These are phyloP conservation scores for Aulostomus chinensis DNA, from an alignment of 2,797 vertebrate genomes.

Conservation along the genomic window DNA sequence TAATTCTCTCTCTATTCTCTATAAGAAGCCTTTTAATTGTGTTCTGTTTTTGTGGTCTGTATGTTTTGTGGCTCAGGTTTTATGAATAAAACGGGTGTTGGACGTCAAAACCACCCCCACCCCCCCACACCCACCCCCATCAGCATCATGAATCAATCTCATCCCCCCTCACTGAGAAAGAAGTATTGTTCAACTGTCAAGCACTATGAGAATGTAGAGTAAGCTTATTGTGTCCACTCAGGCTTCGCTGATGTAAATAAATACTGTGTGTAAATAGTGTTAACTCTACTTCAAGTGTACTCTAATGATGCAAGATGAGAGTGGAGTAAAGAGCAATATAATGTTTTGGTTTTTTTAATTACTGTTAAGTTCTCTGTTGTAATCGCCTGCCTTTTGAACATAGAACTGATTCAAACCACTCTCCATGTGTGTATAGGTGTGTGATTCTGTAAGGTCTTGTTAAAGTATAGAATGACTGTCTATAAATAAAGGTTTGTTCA, in stretches of 20 bases:
- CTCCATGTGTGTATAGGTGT: conserved; percentile 47
- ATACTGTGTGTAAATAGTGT: conserved; percentile 68
- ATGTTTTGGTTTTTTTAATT: conserved; percentile 66
- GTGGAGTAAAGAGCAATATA: conserved; percentile 55
- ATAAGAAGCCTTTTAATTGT: conserved; percentile 37
- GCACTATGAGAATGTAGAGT: conserved; percentile 56
- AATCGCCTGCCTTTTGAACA: conserved; percentile 54
- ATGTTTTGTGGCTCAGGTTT: conserved; percentile 65
- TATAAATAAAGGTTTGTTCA: conserved; percentile 76
- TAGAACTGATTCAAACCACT: conserved; percentile 73
- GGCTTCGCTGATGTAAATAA: conserved; percentile 69
- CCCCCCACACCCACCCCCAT: conserved; percentile 23
- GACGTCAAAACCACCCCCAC: conserved; percentile 46
- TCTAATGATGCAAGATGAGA: conserved; percentile 60
- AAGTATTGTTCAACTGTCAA: conserved; percentile 38
- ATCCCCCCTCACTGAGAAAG: conserved; percentile 27
- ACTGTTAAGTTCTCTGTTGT: conserved; percentile 67
- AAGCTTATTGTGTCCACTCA: conserved; percentile 44
- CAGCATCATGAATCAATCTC: conserved; percentile 9
- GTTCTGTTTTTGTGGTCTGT: conserved; percentile 51
- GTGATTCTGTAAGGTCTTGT: too few relatives aligned
- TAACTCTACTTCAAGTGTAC: conserved; percentile 56
- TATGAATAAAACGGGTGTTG: conserved; percentile 50
- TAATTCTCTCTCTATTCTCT: conserved; percentile 17
- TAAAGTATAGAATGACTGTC: conserved; percentile 65